Base-by-base conservation (phyloP, 1,140 invertebrate genomes). In the Littorina saxatilis region DNA sequence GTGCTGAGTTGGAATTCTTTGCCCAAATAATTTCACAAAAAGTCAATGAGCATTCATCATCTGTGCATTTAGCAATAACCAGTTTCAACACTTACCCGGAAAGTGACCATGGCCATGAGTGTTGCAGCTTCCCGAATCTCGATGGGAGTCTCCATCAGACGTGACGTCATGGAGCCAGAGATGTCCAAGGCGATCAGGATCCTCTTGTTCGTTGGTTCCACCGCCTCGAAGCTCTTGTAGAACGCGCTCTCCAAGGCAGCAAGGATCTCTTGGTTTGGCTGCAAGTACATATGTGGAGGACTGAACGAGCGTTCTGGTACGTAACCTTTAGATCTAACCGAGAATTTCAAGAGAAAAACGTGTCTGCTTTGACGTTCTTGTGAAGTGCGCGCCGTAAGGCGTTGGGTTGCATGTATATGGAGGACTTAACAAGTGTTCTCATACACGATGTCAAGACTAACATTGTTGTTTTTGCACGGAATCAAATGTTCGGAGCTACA, bases 101-200 rank as follows among this genome's bases (percentile, higher is more conserved):
- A 20, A n/a, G 86, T 89, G 3, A 89, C 82, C 83, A 88, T 86
- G 82, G 86, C 85, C 87, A 89, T 87, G 23, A 84, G 84, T 0
- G 86, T 85, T 2, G 88, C 84, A 5, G 87, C 88, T 47, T 85
- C 80, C 3, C 84, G 55, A 17, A 85, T 83, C 2, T 80, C 79
- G 43, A 89, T 85, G 35, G 79, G 55, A 20, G 80, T 83, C 13
- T 86, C 85, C 58, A 86, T 75, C n/a, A 87, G 81, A 35, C 86
- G 39, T n/a, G 86, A 89, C 73, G 89, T 80, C 92, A 93, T 93
- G 61, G 91, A 87, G 80, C 93, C 92, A 72, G 93, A 93, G 50
- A 94, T 93, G 83, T 95, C 94, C 29, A 95, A 91, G 32, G 94
- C 94, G 39, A 96, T 86, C 72, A 95, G 89, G 83, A 94, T 95